Conservation (phyloP, 2,888 invertebrate genomes). For the Drosophila mimica region DNA sequence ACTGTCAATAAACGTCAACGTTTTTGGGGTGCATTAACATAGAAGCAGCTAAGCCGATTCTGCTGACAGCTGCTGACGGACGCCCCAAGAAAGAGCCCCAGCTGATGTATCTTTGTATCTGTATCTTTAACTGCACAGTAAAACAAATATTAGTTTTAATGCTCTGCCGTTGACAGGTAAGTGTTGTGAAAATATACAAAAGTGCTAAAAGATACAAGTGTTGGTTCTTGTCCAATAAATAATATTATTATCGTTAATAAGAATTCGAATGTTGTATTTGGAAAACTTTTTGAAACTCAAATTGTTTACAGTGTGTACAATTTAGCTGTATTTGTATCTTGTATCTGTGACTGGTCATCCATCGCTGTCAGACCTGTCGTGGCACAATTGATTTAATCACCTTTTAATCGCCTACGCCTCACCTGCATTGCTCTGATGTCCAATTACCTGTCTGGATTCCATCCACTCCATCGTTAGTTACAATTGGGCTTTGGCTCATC, state of each 20-base stretch:
- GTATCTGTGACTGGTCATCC: conserved; percentile 46
- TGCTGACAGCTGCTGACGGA: conserved; percentile 66
- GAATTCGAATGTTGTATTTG: background rate
- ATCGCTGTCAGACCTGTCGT: conserved; percentile 53
- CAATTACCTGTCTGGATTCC: conserved; percentile 59
- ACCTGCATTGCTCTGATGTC: conserved; percentile 50
- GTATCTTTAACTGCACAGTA: conserved; percentile 16
- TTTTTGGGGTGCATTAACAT: conserved; percentile 77
- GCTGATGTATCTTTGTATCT: conserved; percentile 18
- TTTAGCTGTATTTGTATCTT: conserved; percentile 20
- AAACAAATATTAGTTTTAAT: background rate
- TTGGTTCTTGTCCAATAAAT: background rate
- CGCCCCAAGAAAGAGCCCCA: conserved; percentile 38
- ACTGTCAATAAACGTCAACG: conserved; percentile 78
- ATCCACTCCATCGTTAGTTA: conserved; percentile 42
- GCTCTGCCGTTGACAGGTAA: too few relatives aligned
- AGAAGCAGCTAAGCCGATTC: conserved; percentile 72
- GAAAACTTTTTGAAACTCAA: background rate
- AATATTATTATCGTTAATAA: background rate
- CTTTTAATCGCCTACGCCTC: conserved; percentile 78
- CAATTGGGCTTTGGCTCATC: conserved; percentile 40
- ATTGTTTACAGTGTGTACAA: background rate
- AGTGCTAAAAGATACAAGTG: background rate
- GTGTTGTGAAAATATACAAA: background rate
- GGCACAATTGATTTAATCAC: conserved; percentile 74